Base-by-base conservation (phyloP, 2,113 vertebrate genomes). In the Saccopteryx bilineata region DNA sequence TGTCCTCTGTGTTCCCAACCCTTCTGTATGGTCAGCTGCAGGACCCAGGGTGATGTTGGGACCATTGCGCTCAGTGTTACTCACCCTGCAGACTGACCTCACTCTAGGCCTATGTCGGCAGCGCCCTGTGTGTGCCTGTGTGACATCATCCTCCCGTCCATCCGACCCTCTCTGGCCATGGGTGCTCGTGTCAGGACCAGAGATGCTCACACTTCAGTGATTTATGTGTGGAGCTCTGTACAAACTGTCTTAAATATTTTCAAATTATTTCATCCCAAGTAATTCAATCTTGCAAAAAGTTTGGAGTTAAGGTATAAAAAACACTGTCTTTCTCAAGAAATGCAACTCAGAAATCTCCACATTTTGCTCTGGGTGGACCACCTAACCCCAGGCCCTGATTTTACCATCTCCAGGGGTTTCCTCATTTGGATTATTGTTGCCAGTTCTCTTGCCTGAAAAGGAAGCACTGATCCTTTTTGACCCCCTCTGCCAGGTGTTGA, bases 71-170 rank as follows among this genome's bases (percentile, higher is more conserved):
- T 50, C n/a, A 58, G 2, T 5, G 5, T 5, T 28, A 10, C 9
- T 19, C 2, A 31, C 24, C 18, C 61, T 28, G n/a, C 14, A 8
- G 13, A 13, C 65, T 54, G 60, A 28, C 24, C 58, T 69, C 33
- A 1, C 0, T 17, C 10, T 19, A 46, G 48, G 18, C 31, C 26
- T 11, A 2, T 5, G 13, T 3, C 1, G 13, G 17, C 63, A 23
- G 66, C n/a, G 46, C 13, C 11, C 31, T 26, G 33, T 14, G 56
- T 75, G 52, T 4, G 4, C 33, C 28, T 48, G 24, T 21, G 72
- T 14, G 12, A 19, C 7, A 7, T 1, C 10, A 1, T 61, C 65
- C 26, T 85, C 8, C 10, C 14, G 75, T 3, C 23, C 18, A 39
- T 24, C 50, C 33, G 24, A 13, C 31, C 12, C 2, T 33, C 50